Percentiles rank a stretch among this genome's conserved stretches.
phyloP scores from a whole-genome alignment of 2,113 vertebrate genomes.

The Steatornis caripensis region DNA sequence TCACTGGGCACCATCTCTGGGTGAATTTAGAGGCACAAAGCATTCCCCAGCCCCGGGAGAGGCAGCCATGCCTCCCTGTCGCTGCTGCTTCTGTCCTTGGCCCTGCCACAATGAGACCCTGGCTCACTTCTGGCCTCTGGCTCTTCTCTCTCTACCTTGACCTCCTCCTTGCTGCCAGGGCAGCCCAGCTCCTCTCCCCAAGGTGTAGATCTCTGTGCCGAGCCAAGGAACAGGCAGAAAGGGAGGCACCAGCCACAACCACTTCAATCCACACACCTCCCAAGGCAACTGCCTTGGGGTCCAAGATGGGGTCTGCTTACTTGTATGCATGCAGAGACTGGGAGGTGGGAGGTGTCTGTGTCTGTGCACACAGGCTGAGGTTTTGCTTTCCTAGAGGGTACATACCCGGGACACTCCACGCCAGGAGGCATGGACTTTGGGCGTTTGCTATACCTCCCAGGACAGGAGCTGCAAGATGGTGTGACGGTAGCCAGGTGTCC shows the following conservation, averaged over 20 bases:
- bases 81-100: not conserved
- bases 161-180: not conserved
- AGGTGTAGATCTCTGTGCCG: not conserved
- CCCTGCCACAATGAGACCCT: not conserved
- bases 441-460: not conserved
- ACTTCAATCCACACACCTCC: not conserved
- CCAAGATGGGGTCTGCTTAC: not conserved
- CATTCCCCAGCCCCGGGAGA: not conserved
- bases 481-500: not conserved
- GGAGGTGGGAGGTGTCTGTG: not conserved
- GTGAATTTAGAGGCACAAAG: not conserved
- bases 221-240: not conserved
- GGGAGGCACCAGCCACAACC: not conserved
- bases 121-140: not conserved
- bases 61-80: not conserved
- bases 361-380: not conserved
- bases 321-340: not conserved
- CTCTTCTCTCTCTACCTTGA: not conserved
- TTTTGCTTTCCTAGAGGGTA: not conserved
- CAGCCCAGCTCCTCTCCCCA: not conserved
- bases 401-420: accelerated
- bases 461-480: not conserved
- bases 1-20: not conserved
- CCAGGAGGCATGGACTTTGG: not conserved
- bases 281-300: not conserved